Evolutionary conservation across 1,140 invertebrate species (phyloP), one percentile per base, ranked within the genome.

Genomic region (Listronotus oregonensis): DNA sequence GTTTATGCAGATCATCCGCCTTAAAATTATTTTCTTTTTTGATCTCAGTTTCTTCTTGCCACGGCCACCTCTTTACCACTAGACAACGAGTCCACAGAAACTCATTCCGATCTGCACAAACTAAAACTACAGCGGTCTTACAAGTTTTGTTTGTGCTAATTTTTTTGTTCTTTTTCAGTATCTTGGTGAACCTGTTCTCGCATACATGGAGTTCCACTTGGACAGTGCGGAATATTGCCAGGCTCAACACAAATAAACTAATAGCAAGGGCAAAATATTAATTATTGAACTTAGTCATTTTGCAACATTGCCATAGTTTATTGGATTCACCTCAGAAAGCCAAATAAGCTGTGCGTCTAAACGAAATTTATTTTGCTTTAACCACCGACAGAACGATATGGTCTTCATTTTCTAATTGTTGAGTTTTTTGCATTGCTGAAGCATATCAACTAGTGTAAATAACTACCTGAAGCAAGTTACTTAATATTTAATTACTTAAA

Each of bases 121-220:
- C 21, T 27, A 5, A 27, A 27, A 27, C 21, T 27, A 27, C 1
- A 27, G 21, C 21, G 21, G 2, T 1, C 2, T 27, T 27, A 27
- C 5, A 27, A 27, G 21, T 3, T 27, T 27, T 27, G 5, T 27
- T 27, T 27, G 1, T 27, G 21, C 21, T 27, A 27, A 27, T 27
- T 39, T n/a, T 50, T 14, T 61, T 17, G 11, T 71, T 52, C 62
- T 70, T 52, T 71, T 75, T 70, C 73, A 79, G 77, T 77, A 74
- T 71, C 71, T 79, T 74, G 77, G 77, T 74, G 77, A 78, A 75
- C 73, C 72, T 67, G 76, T 79, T 50, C 73, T 77, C 71, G 74
- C 90, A 91, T 94, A 92, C 91, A 96, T 95, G 93, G 93, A 95
- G 93, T 95, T 95, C 91, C 90, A 93, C 85, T 89, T 93, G 88